Conservation (phyloP, 2,113 vertebrate genomes). For the Drymodes brunneopygia region DNA sequence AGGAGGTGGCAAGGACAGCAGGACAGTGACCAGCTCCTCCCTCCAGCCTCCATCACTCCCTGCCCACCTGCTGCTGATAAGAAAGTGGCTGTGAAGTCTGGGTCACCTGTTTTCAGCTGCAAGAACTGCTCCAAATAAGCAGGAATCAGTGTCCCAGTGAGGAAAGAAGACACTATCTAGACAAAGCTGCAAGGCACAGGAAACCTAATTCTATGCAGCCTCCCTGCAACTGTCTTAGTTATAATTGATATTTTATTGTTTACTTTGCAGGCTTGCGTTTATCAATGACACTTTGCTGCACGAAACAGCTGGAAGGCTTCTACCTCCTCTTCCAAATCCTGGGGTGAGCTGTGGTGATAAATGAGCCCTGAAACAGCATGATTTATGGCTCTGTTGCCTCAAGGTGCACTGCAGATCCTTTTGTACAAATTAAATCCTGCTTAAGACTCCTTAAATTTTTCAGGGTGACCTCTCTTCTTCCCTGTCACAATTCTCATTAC, state of each 20-base stretch:
- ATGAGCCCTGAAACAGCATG: constrained; percentile 48
- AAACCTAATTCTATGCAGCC: not conserved
- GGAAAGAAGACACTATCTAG: not conserved
- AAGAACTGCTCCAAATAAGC: not conserved
- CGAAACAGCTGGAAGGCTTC: not conserved
- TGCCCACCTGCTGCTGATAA: not conserved
- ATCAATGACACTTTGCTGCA: constrained; percentile 33
- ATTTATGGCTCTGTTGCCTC: constrained; percentile 42
- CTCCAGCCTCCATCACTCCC: not conserved
- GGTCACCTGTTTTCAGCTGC: not conserved
- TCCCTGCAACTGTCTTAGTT: not conserved
- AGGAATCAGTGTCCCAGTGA: not conserved
- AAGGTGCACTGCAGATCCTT: constrained; percentile 32
- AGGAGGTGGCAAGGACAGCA: not conserved
- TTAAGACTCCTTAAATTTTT: constrained; percentile 50
- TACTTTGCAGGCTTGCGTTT: constrained; percentile 25
- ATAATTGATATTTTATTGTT: constrained; percentile 42
- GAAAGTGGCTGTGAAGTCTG: not conserved
- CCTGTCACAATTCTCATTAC: not conserved
- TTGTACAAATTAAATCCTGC: constrained; percentile 46
- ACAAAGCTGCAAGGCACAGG: not conserved
- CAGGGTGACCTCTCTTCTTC: constrained; percentile 45
- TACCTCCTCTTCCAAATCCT: not conserved
- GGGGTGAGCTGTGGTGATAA: constrained; percentile 18
- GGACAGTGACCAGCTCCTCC: fast-evolving